Conservation (phyloP, 2,888 invertebrate genomes). For the Drosophila pegasa region DNA sequence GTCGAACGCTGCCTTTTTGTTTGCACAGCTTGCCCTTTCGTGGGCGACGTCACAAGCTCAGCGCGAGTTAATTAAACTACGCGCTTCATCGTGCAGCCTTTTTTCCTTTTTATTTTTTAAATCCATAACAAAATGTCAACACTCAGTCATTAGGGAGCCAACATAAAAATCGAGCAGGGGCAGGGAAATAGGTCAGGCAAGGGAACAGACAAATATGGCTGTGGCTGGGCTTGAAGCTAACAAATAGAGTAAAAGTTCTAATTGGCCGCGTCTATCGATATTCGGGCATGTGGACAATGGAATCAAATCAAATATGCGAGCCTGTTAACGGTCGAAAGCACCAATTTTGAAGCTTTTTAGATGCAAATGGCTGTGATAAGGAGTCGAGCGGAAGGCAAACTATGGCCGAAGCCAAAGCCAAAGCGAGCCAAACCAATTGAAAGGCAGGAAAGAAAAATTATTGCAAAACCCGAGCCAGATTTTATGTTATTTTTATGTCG, state of each 20-base stretch:
- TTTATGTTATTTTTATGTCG: constrained; percentile 71
- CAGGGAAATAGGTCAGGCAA: constrained; percentile 39
- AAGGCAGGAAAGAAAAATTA: constrained; percentile 37
- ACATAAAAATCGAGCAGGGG: constrained; percentile 29
- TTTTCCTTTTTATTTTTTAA: constrained; percentile 15
- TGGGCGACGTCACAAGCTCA: constrained; percentile 18
- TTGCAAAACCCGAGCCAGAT: constrained; percentile 56
- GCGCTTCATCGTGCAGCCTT: constrained; percentile 28
- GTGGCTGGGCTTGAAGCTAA: not conserved
- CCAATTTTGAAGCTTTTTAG: constrained; percentile 67
- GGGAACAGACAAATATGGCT: constrained; percentile 12
- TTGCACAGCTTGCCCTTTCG: constrained; percentile 10
- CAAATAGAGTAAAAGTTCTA: constrained; percentile 36
- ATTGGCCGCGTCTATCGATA: constrained; percentile 54
- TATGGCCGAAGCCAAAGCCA: constrained; percentile 18
- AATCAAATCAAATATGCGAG: constrained; percentile 58
- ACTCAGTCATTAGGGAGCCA: constrained; percentile 56
- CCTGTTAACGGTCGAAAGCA: constrained; percentile 36
- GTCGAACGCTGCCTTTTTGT: constrained; percentile 26
- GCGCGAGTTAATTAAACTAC: constrained; percentile 64
- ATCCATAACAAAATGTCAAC: constrained; percentile 55
- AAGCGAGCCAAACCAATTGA: constrained; percentile 38
- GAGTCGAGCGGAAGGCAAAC: constrained; percentile 46
- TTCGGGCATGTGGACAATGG: constrained; percentile 20
- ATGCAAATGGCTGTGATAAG: constrained; percentile 72